Conservation (phyloP, 2,888 invertebrate genomes). For the Macrosiphum euphorbiae region DNA sequence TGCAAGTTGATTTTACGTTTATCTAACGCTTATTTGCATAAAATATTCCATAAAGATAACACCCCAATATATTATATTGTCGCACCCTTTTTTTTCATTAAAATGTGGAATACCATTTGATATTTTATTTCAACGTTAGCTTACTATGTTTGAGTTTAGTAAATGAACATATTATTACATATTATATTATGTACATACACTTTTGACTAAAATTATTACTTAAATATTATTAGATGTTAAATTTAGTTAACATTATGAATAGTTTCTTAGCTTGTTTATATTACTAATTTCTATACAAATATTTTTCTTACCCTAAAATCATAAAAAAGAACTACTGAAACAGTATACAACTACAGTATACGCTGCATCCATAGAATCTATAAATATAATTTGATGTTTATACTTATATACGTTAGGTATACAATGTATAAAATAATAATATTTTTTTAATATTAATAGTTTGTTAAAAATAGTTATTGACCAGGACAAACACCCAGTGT, state of each 20-base stretch:
- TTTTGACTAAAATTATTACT: not conserved
- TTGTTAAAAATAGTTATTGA: not conserved
- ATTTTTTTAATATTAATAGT: not conserved
- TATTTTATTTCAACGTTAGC: not conserved
- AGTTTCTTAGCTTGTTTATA: not conserved
- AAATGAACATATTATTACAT: not conserved
- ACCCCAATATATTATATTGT: not conserved
- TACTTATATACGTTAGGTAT: not conserved
- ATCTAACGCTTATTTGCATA: constrained; percentile 25
- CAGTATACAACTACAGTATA: not conserved
- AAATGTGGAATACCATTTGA: not conserved
- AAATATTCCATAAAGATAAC: constrained; percentile 14
- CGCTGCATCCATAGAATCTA: not conserved
- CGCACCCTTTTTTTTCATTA: not conserved
- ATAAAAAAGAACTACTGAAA: not conserved
- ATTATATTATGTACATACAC: not conserved
- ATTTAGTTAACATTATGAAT: not conserved
- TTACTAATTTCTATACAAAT: not conserved
- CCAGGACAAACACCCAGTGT: not conserved
- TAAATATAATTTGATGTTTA: not conserved
- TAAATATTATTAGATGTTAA: not conserved
- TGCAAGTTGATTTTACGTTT: not conserved
- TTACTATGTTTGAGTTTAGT: not conserved
- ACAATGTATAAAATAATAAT: not conserved
- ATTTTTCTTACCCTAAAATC: not conserved